These are phyloP conservation scores for Hartigia nigra DNA, from an alignment of 2,888 invertebrate genomes.

Conservation along the genomic window DNA sequence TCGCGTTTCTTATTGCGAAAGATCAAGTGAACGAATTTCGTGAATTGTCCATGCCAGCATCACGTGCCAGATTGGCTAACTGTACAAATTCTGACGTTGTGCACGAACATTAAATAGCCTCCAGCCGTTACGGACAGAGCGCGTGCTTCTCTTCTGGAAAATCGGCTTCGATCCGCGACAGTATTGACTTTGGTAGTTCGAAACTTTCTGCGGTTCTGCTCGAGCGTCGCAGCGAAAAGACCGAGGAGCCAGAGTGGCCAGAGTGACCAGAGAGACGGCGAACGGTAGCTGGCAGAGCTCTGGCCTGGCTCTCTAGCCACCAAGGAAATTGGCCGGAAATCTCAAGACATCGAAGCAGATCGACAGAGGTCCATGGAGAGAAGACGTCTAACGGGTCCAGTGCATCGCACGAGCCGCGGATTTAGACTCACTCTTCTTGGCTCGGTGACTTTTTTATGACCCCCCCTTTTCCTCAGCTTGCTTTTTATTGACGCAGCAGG, in stretches of 20 bases:
- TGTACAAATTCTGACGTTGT: neutral
- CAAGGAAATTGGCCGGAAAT: neutral
- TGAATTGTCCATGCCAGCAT: constrained; percentile 15
- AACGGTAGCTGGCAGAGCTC: no score
- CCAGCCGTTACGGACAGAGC: neutral
- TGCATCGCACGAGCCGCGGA: constrained; percentile 52
- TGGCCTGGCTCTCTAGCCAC: no score
- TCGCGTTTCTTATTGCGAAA: neutral
- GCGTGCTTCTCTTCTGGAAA: neutral
- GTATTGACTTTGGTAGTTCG: neutral
- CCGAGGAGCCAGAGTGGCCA: no score
- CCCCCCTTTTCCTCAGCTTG: constrained; percentile 25
- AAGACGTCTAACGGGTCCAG: constrained; percentile 38
- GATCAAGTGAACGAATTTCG: neutral
- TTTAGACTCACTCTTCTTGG: constrained; percentile 48
- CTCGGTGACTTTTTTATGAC: constrained; percentile 32
- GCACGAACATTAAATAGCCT: neutral
- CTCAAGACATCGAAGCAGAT: neutral
- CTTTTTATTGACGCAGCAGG: constrained; percentile 17
- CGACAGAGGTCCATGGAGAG: neutral
- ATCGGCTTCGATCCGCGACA: neutral
- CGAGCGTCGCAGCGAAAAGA: neutral
- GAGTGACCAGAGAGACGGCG: no score
- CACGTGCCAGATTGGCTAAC: constrained; percentile 17
- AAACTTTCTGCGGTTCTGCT: neutral